These are phyloP conservation scores for Chondrilla cf. caribensis DNA, from an alignment of 37 sponge, comb jelly and placozoan species.

Conservation along the genomic window DNA sequence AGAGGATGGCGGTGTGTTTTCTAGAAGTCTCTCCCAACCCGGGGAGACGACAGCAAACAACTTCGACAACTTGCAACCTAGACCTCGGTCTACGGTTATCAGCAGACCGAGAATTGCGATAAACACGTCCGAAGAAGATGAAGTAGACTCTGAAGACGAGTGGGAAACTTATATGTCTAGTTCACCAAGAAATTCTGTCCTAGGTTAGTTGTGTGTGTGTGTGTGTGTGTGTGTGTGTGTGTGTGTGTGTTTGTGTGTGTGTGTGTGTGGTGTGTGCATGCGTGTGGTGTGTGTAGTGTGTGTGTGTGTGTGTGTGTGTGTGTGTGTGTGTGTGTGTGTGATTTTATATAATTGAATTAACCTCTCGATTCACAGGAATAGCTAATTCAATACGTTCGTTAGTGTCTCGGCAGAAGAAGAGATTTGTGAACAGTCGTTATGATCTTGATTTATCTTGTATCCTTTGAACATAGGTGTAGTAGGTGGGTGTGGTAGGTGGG, in stretches of 20 bases:
- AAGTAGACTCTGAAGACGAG: not conserved
- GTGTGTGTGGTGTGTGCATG: too few species aligned
- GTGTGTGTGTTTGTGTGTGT: not conserved
- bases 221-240: not conserved
- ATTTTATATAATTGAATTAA: not conserved
- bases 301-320: too few species aligned
- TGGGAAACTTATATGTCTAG: too few species aligned
- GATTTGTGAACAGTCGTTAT: constrained; percentile 16
- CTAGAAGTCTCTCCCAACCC: too few species aligned
- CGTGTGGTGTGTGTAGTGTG: too few species aligned
- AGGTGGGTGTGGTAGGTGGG: not conserved
- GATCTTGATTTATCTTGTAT: constrained; percentile 61
- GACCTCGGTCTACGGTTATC: constrained; percentile 10
- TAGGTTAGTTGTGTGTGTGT: not conserved
- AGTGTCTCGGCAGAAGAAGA: constrained; percentile 48
- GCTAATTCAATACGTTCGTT: constrained; percentile 14
- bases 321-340: too few species aligned
- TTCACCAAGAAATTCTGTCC: too few species aligned
- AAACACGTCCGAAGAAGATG: constrained; percentile 11
- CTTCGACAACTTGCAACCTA: not conserved
- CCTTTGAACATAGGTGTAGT: not conserved
- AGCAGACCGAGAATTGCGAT: not conserved
- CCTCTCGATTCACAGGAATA: not conserved
- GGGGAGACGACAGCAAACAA: too few species aligned
- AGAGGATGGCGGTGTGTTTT: too few species aligned